phyloP scores from a whole-genome alignment of 2,888 invertebrate genomes.

The Sacculina carcini region DNA sequence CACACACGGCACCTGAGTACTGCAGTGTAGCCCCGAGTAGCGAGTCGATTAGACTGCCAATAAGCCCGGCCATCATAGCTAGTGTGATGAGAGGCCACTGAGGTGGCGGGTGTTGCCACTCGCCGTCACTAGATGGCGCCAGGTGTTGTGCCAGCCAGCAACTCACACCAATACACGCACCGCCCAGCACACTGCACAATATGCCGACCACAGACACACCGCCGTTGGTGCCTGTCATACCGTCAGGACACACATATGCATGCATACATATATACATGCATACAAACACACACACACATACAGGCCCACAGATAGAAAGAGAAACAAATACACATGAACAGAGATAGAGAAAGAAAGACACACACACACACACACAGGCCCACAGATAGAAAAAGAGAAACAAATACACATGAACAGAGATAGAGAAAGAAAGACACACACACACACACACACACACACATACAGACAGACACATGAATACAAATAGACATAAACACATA shows the following conservation, averaged over 20 bases:
- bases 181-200: constrained; percentile 34
- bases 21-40: constrained; percentile 58
- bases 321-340: constrained; percentile 8
- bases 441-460: background rate
- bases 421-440: constrained; percentile 5
- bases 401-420: constrained; percentile 6
- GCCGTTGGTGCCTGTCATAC: constrained; percentile 49
- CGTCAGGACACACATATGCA: background rate
- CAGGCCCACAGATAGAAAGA: constrained; percentile 7
- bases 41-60: constrained; percentile 60
- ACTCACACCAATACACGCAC: constrained; percentile 37
- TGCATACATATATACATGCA: constrained; percentile 4
- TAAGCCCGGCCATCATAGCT: constrained; percentile 42
- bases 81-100: constrained; percentile 53
- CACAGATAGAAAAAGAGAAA: constrained; percentile 6
- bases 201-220: constrained; percentile 36
- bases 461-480: background rate
- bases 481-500: constrained; percentile 3
- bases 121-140: constrained; percentile 37
- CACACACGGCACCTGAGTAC: constrained; percentile 66
- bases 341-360: constrained; percentile 4
- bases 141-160: constrained; percentile 36
- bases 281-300: constrained; percentile 5
- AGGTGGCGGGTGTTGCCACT: constrained; percentile 29
- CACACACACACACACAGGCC: constrained; percentile 4